These are phyloP conservation scores for Tilapia sparmanii DNA, from an alignment of 2,113 vertebrate genomes.

Conservation along the genomic window DNA sequence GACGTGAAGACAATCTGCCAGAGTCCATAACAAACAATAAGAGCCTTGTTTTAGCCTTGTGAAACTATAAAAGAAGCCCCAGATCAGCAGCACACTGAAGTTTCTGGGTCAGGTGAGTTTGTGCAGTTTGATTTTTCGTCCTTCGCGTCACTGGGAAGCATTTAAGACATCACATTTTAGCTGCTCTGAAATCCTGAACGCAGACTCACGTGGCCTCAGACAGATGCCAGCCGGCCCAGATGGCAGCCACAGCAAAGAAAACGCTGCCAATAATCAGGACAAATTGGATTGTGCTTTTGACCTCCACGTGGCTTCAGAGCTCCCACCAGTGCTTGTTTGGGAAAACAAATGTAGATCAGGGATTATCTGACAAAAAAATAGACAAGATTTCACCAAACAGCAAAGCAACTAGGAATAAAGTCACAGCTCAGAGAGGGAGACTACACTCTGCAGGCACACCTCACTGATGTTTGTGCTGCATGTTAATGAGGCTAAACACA, in stretches of 20 bases:
- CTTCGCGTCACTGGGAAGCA: neutral
- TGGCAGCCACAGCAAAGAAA: neutral
- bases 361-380: neutral
- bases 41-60: neutral
- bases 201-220: neutral
- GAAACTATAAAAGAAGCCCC: neutral
- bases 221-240: neutral
- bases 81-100: neutral
- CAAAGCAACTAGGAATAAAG: neutral
- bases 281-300: neutral
- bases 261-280: neutral
- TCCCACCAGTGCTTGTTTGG: neutral
- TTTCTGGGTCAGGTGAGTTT: neutral
- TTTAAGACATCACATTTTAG: neutral
- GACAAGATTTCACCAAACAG: neutral
- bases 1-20: fast-evolving
- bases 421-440: neutral
- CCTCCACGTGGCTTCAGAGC: fast-evolving
- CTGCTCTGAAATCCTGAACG: neutral
- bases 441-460: neutral
- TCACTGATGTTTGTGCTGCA: neutral
- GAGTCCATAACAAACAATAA: neutral
- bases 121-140: neutral
- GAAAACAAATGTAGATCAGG: neutral
- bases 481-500: neutral